Percentiles rank a stretch among this genome's conserved stretches.
These are phyloP conservation scores for Poecilia picta DNA, from an alignment of 2,797 vertebrate genomes.

Conservation along the genomic window DNA sequence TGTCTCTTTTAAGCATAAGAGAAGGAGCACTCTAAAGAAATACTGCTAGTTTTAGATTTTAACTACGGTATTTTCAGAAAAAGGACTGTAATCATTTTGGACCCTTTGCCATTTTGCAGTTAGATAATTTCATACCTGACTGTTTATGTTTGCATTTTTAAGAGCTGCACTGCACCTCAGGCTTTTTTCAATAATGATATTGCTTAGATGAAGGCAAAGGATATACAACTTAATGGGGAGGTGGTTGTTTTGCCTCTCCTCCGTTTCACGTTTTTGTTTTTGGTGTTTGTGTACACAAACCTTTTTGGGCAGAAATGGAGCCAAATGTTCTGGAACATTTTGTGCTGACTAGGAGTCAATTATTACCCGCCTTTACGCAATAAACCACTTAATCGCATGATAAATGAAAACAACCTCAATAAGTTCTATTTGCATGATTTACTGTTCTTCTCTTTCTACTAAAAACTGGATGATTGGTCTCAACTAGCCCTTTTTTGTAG, in stretches of 20 bases:
- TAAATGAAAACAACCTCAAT: too few species aligned
- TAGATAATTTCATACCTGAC: neutral
- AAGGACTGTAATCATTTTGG: neutral
- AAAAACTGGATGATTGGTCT: too few species aligned
- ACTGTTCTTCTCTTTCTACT: too few species aligned
- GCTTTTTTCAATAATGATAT: too few species aligned
- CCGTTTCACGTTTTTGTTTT: neutral
- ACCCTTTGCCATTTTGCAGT: neutral
- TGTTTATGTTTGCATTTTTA: neutral
- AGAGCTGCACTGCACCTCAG: neutral
- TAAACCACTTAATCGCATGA: too few species aligned
- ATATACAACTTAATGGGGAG: neutral
- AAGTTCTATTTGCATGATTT: too few species aligned
- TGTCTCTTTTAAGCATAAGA: neutral
- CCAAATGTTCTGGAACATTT: neutral
- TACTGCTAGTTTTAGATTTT: neutral
- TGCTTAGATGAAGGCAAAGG: neutral
- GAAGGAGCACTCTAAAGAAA: neutral
- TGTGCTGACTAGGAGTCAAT: neutral
- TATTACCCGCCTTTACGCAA: neutral
- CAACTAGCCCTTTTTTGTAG: too few species aligned
- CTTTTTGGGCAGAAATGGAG: neutral
- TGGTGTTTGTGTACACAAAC: neutral
- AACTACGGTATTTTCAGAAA: neutral
- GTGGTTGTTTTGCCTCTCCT: neutral